Base-by-base conservation (phyloP, 2,888 invertebrate species). In the Metallyticus violacea region DNA sequence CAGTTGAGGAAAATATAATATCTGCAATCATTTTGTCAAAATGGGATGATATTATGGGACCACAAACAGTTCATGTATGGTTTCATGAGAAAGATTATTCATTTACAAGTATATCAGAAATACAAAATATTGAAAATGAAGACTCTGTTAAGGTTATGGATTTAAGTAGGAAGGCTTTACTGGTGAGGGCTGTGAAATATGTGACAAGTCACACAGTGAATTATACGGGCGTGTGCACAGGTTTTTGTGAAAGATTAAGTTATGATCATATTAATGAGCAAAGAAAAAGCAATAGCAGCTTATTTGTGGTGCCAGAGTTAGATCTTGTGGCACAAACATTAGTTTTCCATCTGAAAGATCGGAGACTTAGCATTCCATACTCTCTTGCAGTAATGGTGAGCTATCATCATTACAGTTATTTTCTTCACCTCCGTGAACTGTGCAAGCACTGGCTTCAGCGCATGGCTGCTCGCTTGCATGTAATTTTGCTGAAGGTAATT, bases 41-140 rank as follows among this genome's bases (percentile, higher is more conserved):
- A 79, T 89, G 89, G 89, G 89, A 89, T 87, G 89, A 89, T 83
- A 88, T 89, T 25, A 88, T 89, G 86, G 89, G 89, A 9, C 89
- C 89, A 22, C 88, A 89, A 78, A 89, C 89, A 27, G 86, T 89
- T 29, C 88, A 88, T 86, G 87, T 87, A 7, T 89, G 89, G 89
- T 79, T 89, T 5, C 40, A 62, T 2, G 40, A 62, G 22, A 77
- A 87, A 62, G 86, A 86, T 81, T 78, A 85, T 40, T 15, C 86
- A n/a, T 62, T 62, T 62, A 62, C 40, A n/a, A n/a, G n/a, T n/a
- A n/a, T n/a, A 3, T 62, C 40, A 15, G 40, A 62, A 62, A 22
- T 15, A 15, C 40, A 62, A 62, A 78, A 62, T 7, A 26, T 80
- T 29, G 25, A 76, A 78, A 78, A 78, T 82, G 26, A 84, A 25